These are phyloP conservation scores for Champsocephalus esox DNA, from an alignment of 2,797 vertebrate genomes.

Conservation along the genomic window DNA sequence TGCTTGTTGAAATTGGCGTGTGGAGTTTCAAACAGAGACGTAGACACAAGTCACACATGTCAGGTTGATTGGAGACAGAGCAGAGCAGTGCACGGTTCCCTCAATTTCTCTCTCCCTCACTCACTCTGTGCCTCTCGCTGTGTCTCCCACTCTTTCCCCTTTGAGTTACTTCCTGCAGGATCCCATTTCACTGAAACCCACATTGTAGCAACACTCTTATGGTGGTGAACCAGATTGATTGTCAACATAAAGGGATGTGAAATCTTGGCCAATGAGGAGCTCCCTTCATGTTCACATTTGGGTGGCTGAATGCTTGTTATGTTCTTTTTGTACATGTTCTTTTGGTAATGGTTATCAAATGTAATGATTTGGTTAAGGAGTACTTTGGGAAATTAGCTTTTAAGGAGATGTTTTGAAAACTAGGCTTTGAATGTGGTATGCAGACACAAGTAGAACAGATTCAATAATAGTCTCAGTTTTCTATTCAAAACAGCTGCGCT, in stretches of 20 bases:
- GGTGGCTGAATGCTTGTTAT: conserved; percentile 30
- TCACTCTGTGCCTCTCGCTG: conserved; percentile 21
- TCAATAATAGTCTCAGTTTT: conserved; percentile 17
- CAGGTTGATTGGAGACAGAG: conserved; percentile 73
- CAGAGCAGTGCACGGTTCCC: conserved; percentile 40
- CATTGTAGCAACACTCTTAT: conserved; percentile 71
- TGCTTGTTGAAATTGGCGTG: conserved; percentile 56
- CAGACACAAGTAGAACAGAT: conserved; percentile 19
- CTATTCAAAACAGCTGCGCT: conserved; percentile 14
- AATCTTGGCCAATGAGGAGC: conserved; percentile 54
- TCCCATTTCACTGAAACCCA: conserved; percentile 75
- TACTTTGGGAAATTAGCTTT: conserved; percentile 25
- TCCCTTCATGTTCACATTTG: conserved; percentile 48
- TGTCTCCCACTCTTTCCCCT: conserved; percentile 55
- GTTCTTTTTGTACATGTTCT: conserved; percentile 19
- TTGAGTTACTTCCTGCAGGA: conserved; percentile 67
- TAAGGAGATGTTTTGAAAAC: conserved; percentile 39
- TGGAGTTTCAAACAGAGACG: conserved; percentile 60
- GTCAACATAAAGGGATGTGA: conserved; percentile 70
- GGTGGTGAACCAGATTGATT: conserved; percentile 72
- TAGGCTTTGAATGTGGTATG: conserved; percentile 10
- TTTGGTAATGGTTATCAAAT: conserved; percentile 52
- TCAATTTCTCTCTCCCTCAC: conserved; percentile 11
- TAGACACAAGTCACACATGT: conserved; percentile 67
- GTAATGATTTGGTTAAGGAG: conserved; percentile 35